phyloP scores from a whole-genome alignment of 2,888 invertebrate species.

The Xestia ashworthii region DNA sequence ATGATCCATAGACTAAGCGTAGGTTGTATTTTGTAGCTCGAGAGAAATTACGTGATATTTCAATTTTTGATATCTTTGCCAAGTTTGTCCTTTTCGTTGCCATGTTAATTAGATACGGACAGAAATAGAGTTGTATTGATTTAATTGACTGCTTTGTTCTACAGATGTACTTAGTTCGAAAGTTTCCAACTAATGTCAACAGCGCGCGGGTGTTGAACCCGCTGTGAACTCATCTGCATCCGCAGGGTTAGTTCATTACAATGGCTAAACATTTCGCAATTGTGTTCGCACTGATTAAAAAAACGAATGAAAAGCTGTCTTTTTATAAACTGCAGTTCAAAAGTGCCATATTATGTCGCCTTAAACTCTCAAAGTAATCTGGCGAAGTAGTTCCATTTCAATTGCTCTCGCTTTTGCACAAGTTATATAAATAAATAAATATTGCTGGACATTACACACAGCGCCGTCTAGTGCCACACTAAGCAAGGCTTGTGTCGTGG shows the following conservation, averaged over 20 bases:
- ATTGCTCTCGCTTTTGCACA: slow-evolving; percentile 24
- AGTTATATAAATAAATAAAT: too few species aligned
- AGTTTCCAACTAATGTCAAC: slow-evolving; percentile 33
- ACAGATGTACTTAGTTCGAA: slow-evolving; percentile 9
- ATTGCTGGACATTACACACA: too few species aligned
- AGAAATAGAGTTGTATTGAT: slow-evolving; percentile 35
- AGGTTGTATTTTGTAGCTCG: background rate
- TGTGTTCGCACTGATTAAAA: slow-evolving; percentile 21
- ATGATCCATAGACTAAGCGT: background rate
- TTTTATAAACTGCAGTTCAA: slow-evolving; percentile 16
- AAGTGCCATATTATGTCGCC: slow-evolving; percentile 6
- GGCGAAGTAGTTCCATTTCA: slow-evolving; percentile 39
- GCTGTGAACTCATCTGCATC: slow-evolving; percentile 39
- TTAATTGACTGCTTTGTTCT: slow-evolving; percentile 22
- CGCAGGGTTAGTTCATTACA: slow-evolving; percentile 22
- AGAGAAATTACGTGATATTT: background rate
- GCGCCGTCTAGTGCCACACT: too few species aligned
- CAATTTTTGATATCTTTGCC: background rate
- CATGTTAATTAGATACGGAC: background rate
- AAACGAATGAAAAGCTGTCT: slow-evolving; percentile 12
- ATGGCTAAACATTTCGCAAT: slow-evolving; percentile 27
- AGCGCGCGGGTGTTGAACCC: slow-evolving; percentile 38
- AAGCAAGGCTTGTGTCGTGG: too few species aligned
- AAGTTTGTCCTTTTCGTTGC: background rate
- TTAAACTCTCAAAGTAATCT: slow-evolving; percentile 38